Evolutionary conservation across 64 coral and sea anemone species (phyloP), one percentile per base, ranked within the genome.

Genomic region (Montipora capricornis): DNA sequence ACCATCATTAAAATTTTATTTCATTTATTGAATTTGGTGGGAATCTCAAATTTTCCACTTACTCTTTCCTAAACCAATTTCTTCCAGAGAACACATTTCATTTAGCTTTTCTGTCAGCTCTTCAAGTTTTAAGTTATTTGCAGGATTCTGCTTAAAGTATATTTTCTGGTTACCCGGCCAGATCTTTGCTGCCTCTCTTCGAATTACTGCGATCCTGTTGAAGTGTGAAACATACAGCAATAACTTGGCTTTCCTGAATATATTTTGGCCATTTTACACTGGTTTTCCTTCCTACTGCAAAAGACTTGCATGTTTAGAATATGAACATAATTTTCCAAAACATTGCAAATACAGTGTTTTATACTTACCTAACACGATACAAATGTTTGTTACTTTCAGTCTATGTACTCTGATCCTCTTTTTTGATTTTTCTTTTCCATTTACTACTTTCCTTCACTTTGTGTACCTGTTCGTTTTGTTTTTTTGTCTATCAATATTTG

Each of bases 111-210:
- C 12, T 2, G 61, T 49, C 67, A 87, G 69, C 66, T 87, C 83
- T 67, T 87, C 83, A 44, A 87, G 67, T 37, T 70, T 87, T 10
- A 87, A 20, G 14, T 47, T 44, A 45, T 87, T 87, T 67, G 64
- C 59, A 16, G 37, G 61, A 37, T 87, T 87, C 69, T 87, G 83
- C 83, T 87, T 87, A 48, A 87, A 87, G 66, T 87, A 87, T 70
- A 87, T 67, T 48, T 87, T 87, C 17, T 67, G 64, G 67, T 87
- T 87, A 1, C 83, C 83, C 17, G 83, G 66, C 83, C 83, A 87
- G 44, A 87, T 70, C 67, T 87, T 87, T 87, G 24, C 29, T 15
- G 83, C 83, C 69, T 87, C 83, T 71, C 83, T 61, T 12, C 44
- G 53, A 64, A 84, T 84, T 62, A 84, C 81, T 84, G 81, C 73